Evolutionary conservation across 2,797 vertebrate species (phyloP).

Genomic region (Smutsia temminckii): DNA sequence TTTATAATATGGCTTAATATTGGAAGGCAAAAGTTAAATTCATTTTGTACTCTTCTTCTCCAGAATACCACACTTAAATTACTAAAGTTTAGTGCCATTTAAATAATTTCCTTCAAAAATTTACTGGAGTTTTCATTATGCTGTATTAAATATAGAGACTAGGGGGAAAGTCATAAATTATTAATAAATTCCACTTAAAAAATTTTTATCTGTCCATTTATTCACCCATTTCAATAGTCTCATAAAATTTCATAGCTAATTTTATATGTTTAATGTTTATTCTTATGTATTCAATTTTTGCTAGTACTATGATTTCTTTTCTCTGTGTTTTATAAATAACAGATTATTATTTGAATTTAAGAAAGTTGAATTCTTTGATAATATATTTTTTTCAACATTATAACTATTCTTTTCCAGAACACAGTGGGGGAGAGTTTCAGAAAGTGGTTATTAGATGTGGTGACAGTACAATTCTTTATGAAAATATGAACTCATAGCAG

Average conservation of each 20-base stretch:
- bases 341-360: slow-evolving; percentile 25
- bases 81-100: neutral
- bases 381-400: neutral
- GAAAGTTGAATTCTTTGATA: slow-evolving; percentile 6
- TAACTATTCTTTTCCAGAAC: slow-evolving; percentile 1
- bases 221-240: neutral
- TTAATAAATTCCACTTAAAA: neutral
- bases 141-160: neutral
- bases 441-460: neutral
- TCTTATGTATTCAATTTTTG: neutral
- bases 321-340: neutral
- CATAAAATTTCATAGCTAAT: neutral
- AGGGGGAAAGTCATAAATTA: neutral
- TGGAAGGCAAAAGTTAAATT: neutral
- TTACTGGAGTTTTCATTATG: neutral
- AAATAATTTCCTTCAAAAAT: neutral
- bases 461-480: neutral
- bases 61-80: neutral
- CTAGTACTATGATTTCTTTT: neutral
- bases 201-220: neutral
- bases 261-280: neutral
- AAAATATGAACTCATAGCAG: slow-evolving; percentile 54
- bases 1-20: neutral
- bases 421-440: neutral
- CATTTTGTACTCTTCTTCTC: neutral